These are phyloP conservation scores for Argopecten irradians DNA, from an alignment of 1,140 invertebrate species.

Conservation along the genomic window DNA sequence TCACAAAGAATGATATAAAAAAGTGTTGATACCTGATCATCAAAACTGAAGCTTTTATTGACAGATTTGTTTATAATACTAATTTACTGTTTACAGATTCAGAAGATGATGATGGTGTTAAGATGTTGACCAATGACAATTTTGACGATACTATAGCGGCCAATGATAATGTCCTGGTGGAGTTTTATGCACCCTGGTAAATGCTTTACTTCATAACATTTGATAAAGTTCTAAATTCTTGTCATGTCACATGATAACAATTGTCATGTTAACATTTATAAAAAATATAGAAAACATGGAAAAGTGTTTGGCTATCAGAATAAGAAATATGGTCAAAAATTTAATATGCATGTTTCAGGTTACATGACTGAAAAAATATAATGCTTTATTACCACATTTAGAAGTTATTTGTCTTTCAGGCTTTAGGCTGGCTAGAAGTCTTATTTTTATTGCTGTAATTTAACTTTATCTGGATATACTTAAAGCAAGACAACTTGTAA, in stretches of 20 bases:
- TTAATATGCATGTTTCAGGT: no score
- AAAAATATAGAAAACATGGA: background rate
- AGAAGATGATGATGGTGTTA: constrained; percentile 90
- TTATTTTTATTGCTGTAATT: no score
- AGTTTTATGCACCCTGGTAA: constrained; percentile 29
- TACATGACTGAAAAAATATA: background rate
- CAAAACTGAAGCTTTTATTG: no score
- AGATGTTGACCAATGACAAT: constrained; percentile 92
- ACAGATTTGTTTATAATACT: background rate
- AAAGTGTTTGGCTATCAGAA: background rate
- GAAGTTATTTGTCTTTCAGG: no score
- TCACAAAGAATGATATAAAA: no score
- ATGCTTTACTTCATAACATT: no score
- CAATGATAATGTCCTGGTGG: constrained; percentile 87
- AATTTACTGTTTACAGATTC: constrained; percentile 69
- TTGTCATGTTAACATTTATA: background rate
- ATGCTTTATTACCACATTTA: background rate
- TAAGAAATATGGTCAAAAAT: background rate
- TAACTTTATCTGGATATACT: no score
- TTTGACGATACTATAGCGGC: constrained; percentile 87
- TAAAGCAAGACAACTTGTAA: no score
- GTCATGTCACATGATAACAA: no score
- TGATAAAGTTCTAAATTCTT: no score
- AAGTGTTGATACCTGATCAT: no score
- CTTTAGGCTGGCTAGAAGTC: no score